Evolutionary conservation across 2,113 vertebrate genomes (phyloP), one percentile per base, ranked within the genome.

Genomic region (Perccottus glenii): DNA sequence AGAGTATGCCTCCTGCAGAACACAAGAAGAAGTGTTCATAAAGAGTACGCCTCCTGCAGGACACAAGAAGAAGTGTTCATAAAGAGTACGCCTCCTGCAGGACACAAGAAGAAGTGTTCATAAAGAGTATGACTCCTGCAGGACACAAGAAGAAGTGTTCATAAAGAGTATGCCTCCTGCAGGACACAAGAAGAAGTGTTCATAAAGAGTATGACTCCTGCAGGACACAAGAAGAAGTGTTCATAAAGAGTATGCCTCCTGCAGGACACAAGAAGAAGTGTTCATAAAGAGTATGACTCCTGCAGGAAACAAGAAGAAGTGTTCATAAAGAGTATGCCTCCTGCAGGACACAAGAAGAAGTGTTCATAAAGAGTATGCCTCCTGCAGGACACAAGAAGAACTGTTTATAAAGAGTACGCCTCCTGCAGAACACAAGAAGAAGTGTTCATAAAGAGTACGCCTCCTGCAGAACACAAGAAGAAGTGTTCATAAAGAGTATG

Each of bases 401-500:
- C 44, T 45, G 12, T 11, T 11, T 3, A 11, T 45, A 45, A 5
- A 45, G 4, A 45, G 19, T 94, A 95, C 1, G 94, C 94, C 77
- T 95, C 94, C 94, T 95, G 76, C 47, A 65, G 49, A 35, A 38
- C 11, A 64, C n/a, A 8, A 36, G 57, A 8, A 36, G 57, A 10
- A 44, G 11, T 61, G 15, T 8, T 11, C 2, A 1, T 45, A 12
- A 9, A 45, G 4, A 45, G 19, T 11, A 45, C 10, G 44, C 44
- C 44, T 45, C 44, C 44, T 45, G 12, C 44, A 45, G 44, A 10
- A 45, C 2, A 45, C 10, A 45, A 4, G 12, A 11, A 1, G 44
- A 10, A 45, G 8, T 45, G 12, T 11, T 12, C 10, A 6, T 40
- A 40, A 5, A 40, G 5, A 40, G 19, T 94, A 95, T 1, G 94